Evolutionary conservation across 2,797 vertebrate genomes (phyloP).

Genomic region (Sebastes itinus): DNA sequence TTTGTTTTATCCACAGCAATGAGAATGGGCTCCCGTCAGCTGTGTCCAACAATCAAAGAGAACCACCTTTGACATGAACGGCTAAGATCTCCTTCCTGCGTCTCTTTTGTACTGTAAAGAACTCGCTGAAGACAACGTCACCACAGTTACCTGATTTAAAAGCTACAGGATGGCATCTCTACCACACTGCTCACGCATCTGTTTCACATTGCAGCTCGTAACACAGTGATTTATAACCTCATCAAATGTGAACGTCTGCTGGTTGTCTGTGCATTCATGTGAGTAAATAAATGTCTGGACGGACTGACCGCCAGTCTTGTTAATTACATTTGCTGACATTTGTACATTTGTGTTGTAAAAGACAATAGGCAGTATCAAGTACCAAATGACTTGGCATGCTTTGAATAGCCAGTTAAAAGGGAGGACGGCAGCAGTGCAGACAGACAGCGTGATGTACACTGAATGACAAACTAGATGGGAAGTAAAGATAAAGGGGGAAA

Average conservation of each 20-base stretch:
- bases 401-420: slow-evolving; percentile 60
- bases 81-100: neutral
- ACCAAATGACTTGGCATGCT: slow-evolving; percentile 37
- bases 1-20: slow-evolving; percentile 60
- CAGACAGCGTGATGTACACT: slow-evolving; percentile 15
- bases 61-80: slow-evolving; percentile 41
- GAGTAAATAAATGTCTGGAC: slow-evolving; percentile 47
- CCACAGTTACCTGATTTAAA: slow-evolving; percentile 2
- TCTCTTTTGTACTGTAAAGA: slow-evolving; percentile 6
- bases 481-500: slow-evolving; percentile 34
- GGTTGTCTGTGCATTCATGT: slow-evolving; percentile 33
- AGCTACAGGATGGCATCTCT: neutral
- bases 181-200: slow-evolving; percentile 16
- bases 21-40: slow-evolving; percentile 69
- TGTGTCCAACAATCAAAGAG: slow-evolving; percentile 57
- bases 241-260: slow-evolving; percentile 27
- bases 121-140: neutral
- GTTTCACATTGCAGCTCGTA: slow-evolving; percentile 21
- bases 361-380: slow-evolving; percentile 25
- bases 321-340: slow-evolving; percentile 57
- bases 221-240: slow-evolving; percentile 32
- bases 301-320: slow-evolving; percentile 18
- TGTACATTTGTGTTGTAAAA: slow-evolving; percentile 47
- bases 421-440: slow-evolving; percentile 25
- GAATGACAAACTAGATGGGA: slow-evolving; percentile 44